Percentiles rank a stretch among this genome's conserved stretches.
These are phyloP conservation scores for Epistrophe grossulariae DNA, from an alignment of 2,888 invertebrate genomes.

Conservation along the genomic window DNA sequence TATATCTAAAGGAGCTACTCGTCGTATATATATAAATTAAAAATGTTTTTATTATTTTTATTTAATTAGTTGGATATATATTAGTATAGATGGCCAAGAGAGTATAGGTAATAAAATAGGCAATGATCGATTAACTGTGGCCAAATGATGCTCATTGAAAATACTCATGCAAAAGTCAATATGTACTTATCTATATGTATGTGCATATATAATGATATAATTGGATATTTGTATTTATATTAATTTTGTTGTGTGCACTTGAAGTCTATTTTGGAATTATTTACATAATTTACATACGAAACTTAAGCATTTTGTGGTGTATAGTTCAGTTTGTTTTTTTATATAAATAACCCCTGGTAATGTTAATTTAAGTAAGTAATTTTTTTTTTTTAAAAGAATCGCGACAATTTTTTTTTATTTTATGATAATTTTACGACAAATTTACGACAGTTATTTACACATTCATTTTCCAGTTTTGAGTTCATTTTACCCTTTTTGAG, in stretches of 20 bases:
- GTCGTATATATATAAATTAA: not conserved
- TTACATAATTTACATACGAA: not conserved
- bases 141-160: not conserved
- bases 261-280: not conserved
- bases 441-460: too few species aligned
- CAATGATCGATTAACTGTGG: not conserved
- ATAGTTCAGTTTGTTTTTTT: too few species aligned
- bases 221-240: not conserved
- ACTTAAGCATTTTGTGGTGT: not conserved
- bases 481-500: too few species aligned
- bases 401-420: too few species aligned
- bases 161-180: not conserved
- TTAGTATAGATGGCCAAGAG: not conserved
- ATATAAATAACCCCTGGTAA: too few species aligned
- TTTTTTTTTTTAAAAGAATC: too few species aligned
- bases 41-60: conserved; percentile 5
- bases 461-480: too few species aligned
- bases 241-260: not conserved
- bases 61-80: conserved; percentile 4
- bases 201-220: too few species aligned
- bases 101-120: not conserved
- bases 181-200: too few species aligned
- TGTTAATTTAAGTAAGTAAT: too few species aligned
- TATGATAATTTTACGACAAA: too few species aligned
- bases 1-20: not conserved